Percentiles rank a stretch among this genome's conserved stretches.
These are phyloP conservation scores for Ormyrus thymus DNA, from an alignment of 2,888 invertebrate genomes.

Conservation along the genomic window DNA sequence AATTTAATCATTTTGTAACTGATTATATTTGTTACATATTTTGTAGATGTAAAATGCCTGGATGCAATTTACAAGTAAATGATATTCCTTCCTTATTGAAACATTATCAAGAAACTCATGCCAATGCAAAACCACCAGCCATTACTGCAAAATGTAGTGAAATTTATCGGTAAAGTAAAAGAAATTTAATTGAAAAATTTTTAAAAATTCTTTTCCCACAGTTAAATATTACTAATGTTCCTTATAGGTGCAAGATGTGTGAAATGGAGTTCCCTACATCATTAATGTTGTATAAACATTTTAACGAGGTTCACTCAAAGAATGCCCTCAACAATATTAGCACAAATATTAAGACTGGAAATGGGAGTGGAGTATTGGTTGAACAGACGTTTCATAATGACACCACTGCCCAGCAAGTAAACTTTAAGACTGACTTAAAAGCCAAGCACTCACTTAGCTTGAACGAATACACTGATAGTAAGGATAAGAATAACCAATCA, in stretches of 20 bases:
- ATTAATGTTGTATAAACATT: slow-evolving; percentile 69
- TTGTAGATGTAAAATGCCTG: slow-evolving; percentile 71
- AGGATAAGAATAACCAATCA: slow-evolving; percentile 63
- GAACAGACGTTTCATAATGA: slow-evolving; percentile 68
- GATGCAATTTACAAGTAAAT: slow-evolving; percentile 71
- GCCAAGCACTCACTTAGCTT: slow-evolving; percentile 70
- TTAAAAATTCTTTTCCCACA: neutral
- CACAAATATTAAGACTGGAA: slow-evolving; percentile 72
- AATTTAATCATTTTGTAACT: slow-evolving; percentile 6
- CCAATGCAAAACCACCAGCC: slow-evolving; percentile 68
- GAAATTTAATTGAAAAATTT: no score
- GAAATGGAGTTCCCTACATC: slow-evolving; percentile 68
- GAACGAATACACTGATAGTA: slow-evolving; percentile 65
- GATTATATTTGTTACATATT: neutral
- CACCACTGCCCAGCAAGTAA: slow-evolving; percentile 67
- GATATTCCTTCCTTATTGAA: slow-evolving; percentile 71
- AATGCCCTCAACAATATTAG: slow-evolving; percentile 62
- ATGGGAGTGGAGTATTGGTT: slow-evolving; percentile 68
- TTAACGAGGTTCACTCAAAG: slow-evolving; percentile 68
- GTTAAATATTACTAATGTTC: slow-evolving; percentile 16
- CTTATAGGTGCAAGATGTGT: slow-evolving; percentile 70
- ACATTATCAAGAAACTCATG: slow-evolving; percentile 73
- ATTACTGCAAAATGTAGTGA: slow-evolving; percentile 64
- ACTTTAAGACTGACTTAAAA: slow-evolving; percentile 74
- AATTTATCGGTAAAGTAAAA: slow-evolving; percentile 41